Evolutionary conservation across 2,113 vertebrate species (phyloP).

Genomic region (Circaetus gallicus): DNA sequence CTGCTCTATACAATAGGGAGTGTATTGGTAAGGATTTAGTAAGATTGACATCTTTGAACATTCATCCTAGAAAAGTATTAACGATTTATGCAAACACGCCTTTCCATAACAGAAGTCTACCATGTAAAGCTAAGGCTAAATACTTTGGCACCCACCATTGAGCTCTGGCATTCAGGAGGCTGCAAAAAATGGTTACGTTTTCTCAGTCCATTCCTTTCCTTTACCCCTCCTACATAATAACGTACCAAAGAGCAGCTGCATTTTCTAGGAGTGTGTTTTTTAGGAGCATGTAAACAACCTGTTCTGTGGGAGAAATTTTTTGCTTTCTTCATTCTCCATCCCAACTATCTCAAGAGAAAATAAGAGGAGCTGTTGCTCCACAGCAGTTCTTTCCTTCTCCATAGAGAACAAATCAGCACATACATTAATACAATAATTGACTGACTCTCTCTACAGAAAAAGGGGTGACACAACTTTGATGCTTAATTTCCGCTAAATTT

Average conservation of each 20-base stretch:
- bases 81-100: neutral
- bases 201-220: neutral
- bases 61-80: neutral
- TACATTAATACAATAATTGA: neutral
- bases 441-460: neutral
- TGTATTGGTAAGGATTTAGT: constrained; percentile 9
- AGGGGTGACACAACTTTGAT: neutral
- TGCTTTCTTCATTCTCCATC: neutral
- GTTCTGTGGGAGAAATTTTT: neutral
- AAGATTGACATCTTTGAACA: constrained; percentile 10
- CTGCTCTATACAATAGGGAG: neutral
- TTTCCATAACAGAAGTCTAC: neutral
- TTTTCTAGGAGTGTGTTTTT: neutral
- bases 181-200: neutral
- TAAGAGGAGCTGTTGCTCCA: accelerated
- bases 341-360: neutral
- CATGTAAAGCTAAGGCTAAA: neutral
- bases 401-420: neutral
- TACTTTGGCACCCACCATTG: neutral
- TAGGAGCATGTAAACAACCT: neutral
- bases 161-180: neutral
- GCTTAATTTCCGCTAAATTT: neutral
- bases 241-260: neutral
- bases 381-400: neutral
- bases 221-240: neutral